phyloP scores from a whole-genome alignment of 2,888 invertebrate genomes.

The Monopis laevigella region DNA sequence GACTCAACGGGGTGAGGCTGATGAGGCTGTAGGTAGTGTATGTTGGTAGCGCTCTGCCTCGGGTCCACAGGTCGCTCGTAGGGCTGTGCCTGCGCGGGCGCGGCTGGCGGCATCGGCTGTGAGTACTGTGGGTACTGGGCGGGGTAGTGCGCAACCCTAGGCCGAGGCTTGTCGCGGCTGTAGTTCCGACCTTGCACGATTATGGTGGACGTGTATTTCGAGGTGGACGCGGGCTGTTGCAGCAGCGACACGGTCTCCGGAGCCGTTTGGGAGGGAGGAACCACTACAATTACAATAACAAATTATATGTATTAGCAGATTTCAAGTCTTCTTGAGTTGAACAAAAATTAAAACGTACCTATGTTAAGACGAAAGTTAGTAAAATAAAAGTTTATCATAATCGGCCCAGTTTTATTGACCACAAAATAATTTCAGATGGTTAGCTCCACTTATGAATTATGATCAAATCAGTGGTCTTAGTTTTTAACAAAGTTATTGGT shows the following conservation, averaged over 20 bases:
- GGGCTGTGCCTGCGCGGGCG: slow-evolving; percentile 22
- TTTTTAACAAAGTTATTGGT: too few species aligned
- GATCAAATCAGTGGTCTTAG: too few species aligned
- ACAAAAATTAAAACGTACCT: too few species aligned
- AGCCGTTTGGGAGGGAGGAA: slow-evolving; percentile 58
- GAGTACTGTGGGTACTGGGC: slow-evolving; percentile 27
- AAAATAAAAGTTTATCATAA: too few species aligned
- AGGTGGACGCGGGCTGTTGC: slow-evolving; percentile 46
- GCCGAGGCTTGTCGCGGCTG: slow-evolving; percentile 39
- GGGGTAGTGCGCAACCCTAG: slow-evolving; percentile 37
- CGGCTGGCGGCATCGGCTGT: slow-evolving; percentile 33
- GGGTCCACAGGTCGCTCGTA: slow-evolving; percentile 16
- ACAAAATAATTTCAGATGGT: too few species aligned
- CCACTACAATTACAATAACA: slow-evolving; percentile 24
- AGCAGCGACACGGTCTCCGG: slow-evolving; percentile 59
- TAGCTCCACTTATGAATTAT: too few species aligned
- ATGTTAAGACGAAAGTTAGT: too few species aligned
- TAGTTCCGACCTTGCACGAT: slow-evolving; percentile 46
- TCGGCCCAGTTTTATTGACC: too few species aligned
- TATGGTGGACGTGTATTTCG: slow-evolving; percentile 45
- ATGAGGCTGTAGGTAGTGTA: slow-evolving; percentile 41
- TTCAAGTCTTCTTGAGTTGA: too few species aligned
- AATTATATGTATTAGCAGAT: too few species aligned
- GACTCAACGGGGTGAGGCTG: slow-evolving; percentile 33
- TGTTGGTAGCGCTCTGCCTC: slow-evolving; percentile 21